Evolutionary conservation across 2,797 vertebrate species (phyloP), one percentile per base, ranked within the genome.

Genomic region (Oreochromis mossambicus): DNA sequence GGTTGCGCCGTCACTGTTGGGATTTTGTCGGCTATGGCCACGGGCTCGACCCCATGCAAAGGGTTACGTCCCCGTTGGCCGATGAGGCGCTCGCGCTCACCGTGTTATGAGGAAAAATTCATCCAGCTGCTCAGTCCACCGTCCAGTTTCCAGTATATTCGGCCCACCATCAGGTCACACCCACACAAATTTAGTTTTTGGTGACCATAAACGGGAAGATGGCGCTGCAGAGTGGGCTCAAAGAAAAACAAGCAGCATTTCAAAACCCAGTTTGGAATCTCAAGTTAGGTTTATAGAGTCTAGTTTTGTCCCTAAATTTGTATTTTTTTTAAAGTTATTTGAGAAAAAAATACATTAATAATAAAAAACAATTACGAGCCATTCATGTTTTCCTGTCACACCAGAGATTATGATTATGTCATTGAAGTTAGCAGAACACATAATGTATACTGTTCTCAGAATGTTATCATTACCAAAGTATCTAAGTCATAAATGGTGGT

Each of bases 11-110:
- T 88, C 63, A 85, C 87, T 89, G 91, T 81, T 84, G 89, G 80
- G 82, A 79, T 79, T 87, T 77, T 43, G 81, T 83, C 8, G 4
- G 7, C 79, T 78, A 58, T 63, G 79, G 81, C 87, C 87, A 77
- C 79, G 48, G 85, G 78, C 81, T 82, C 43, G 48, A 88, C 68
- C 90, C 83, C 90, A 91, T 89, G 78, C 91, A 85, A 81, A 87
- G 93, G 85, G 84, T 88, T 89, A 90, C 24, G 77, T 92, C 84
- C 82, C 83, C 58, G 15, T 90, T 89, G 83, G 78, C 84, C 75
- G 78, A 10, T 68, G 77, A 86, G 73, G 26, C 19, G 3, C 78
- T 87, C 87, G 91, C 82, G 82, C 84, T 91, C 82, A 83, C 61
- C 7, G 68, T 77, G 8, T 87, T 91, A 91, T 82, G 88, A 92